Base-by-base conservation (phyloP, 2,797 vertebrate species). In the Glyptemys insculpta region DNA sequence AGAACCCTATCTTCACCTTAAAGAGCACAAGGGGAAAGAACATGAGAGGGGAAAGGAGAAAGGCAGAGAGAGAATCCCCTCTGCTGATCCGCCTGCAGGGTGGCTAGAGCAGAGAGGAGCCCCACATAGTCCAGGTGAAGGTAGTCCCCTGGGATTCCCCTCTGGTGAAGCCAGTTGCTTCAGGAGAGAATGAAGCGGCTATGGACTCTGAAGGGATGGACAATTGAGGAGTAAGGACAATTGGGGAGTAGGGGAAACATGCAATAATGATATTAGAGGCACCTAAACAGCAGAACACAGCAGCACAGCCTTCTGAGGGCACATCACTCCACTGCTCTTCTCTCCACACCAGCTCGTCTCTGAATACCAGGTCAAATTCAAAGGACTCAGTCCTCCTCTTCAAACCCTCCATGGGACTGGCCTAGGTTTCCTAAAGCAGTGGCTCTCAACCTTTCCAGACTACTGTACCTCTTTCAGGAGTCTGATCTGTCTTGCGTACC, bases 1-100 rank as follows among this genome's bases (percentile, higher is more conserved):
- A 97, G 96, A 99, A 99, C 87, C 93, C 86, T 92, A 99, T 92
- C 81, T 98, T 97, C 78, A 99, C 99, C 99, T 99, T 95, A 15
- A 44, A 1, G 34, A 80, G 52, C 19, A 57, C 25, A 49, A 49
- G 44, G 8, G 52, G 19, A 84, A 85, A 88, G n/a, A 92, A 83
- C 50, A 16, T n/a, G 53, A 8, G 59, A 82, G 83, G 1, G 8
- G 19, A 44, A 8, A 34, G 15, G 65, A 76, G 65, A 34, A 37
- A 94, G 57, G 53, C 18, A 3, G 8, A 76, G n/a, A 29, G 41
- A 41, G 7, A 12, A 23, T 23, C 47, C 2, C 83, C 68, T 14
- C 16, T 76, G 23, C 18, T 68, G 85, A 16, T 12, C 53, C 8
- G 4, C 10, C 34, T 68, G 57, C 10, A 21, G 25, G 25, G 37